Base-by-base conservation (phyloP, 2,113 vertebrate genomes). In the Varanus komodoensis region DNA sequence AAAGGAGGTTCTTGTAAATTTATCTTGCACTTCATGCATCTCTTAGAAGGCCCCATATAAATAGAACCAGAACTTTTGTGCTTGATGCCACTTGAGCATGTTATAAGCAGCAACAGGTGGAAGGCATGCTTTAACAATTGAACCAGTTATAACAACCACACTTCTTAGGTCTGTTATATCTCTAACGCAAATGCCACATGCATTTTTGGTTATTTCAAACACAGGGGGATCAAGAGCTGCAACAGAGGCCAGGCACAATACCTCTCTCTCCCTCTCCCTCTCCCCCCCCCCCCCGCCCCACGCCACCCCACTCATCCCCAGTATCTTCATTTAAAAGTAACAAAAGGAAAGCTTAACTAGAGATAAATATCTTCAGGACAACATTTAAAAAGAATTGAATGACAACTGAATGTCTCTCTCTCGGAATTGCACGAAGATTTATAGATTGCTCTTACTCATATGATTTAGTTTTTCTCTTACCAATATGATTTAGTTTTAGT, bases 81-180 rank as follows among this genome's bases (percentile, higher is more conserved):
- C 89, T 90, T 82, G 85, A 91, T 93, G 87, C 83, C 84, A 79
- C 91, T 75, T 91, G 93, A 94, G 68, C 84, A 93, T 91, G n/a
- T 95, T 94, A 84, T 93, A 95, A 96, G 95, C 93, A 94, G 92
- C 84, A 96, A 94, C 96, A 97, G 96, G 96, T 97, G 95, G 95
- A 91, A 94, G 93, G 61, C 89, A 84, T 91, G 92, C 86, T 93
- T 80, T 89, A 93, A 94, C 94, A 93, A 94, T 92, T 92, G 94
- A 94, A 78, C 23, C 3, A 80, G 83, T 84, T 87, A 90, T 90
- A 96, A 95, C 90, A 95, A 87, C 83, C 84, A 0, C 77, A 80
- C 88, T 94, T 93, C 92, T 75, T 90, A 92, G 81, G 82, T 89
- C 92, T 95, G 90, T 94, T 94, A 92, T 80, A 90, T 95, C 94